Evolutionary conservation across 2,888 invertebrate genomes (phyloP).

Genomic region (Stenichneumon culpator): DNA sequence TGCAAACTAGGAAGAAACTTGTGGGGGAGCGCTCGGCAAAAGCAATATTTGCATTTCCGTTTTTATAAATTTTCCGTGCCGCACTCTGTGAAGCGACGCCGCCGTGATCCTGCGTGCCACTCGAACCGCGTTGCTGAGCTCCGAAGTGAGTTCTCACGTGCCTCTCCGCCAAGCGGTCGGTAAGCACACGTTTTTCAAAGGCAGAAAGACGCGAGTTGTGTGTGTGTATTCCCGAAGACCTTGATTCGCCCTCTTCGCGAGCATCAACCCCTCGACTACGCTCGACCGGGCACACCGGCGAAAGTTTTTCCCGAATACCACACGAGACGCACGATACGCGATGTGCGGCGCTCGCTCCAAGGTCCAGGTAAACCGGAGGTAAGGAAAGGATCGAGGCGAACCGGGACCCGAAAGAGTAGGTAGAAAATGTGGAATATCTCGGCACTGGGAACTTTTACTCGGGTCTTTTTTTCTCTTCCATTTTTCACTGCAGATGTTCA

Average conservation of each 20-base stretch:
- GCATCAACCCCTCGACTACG: slow-evolving; percentile 37
- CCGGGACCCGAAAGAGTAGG: neutral
- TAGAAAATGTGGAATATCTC: slow-evolving; percentile 1
- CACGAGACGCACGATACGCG: slow-evolving; percentile 30
- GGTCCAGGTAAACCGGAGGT: neutral
- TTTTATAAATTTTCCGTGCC: slow-evolving; percentile 7
- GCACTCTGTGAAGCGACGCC: slow-evolving; percentile 5
- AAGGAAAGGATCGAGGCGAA: neutral
- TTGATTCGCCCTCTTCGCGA: slow-evolving; percentile 53
- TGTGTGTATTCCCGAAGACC: slow-evolving; percentile 14
- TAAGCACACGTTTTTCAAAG: slow-evolving; percentile 55
- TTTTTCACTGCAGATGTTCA: no score
- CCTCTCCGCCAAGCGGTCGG: slow-evolving; percentile 7
- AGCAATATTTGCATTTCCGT: slow-evolving; percentile 49
- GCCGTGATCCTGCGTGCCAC: neutral
- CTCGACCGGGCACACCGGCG: slow-evolving; percentile 34
- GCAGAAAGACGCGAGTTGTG: slow-evolving; percentile 1
- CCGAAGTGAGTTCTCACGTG: slow-evolving; percentile 27
- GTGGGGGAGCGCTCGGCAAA: neutral
- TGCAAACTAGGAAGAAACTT: neutral
- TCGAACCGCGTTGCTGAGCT: neutral
- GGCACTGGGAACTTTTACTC: slow-evolving; percentile 4
- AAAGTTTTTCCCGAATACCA: slow-evolving; percentile 48
- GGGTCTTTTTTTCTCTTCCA: no score
- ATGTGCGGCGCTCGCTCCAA: slow-evolving; percentile 17